phyloP scores from a whole-genome alignment of 1,140 invertebrate genomes.

The Trachymyrmex cornetzi region DNA sequence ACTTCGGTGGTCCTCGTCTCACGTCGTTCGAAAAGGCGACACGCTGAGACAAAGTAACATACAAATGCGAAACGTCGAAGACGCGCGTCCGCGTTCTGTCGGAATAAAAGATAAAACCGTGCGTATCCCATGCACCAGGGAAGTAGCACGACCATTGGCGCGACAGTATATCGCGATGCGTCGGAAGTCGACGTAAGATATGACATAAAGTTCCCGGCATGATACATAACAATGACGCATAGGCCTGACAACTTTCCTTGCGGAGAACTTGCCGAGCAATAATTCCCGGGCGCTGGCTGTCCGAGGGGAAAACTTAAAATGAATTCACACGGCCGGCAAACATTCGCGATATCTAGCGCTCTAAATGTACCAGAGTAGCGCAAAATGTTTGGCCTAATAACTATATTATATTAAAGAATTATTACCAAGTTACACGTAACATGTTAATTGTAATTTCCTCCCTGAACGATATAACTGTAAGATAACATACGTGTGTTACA shows the following conservation, averaged over 20 bases:
- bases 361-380: too few species aligned
- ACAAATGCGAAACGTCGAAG: constrained; percentile 48
- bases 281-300: constrained; percentile 25
- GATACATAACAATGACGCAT: constrained; percentile 53
- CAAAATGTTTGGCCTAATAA: too few species aligned
- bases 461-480: too few species aligned
- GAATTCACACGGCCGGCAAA: not conserved
- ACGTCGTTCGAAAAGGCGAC: not conserved
- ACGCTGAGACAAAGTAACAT: constrained; percentile 17
- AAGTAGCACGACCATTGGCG: constrained; percentile 23
- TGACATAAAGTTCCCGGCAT: constrained; percentile 44
- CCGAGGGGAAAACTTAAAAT: not conserved
- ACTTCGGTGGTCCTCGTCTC: not conserved
- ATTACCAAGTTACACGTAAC: too few species aligned
- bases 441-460: too few species aligned
- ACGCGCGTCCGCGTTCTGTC: too few species aligned
- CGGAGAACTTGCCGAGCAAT: constrained; percentile 43
- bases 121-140: not conserved
- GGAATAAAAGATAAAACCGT: constrained; percentile 38
- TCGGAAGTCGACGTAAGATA: constrained; percentile 38
- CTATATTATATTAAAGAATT: too few species aligned
- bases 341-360: not conserved
- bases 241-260: constrained; percentile 42
- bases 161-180: constrained; percentile 42
- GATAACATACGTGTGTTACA: too few species aligned